Percentiles rank a stretch among this genome's conserved stretches.
These are phyloP conservation scores for Agelas oroides DNA, from an alignment of 37 sponge, comb jelly and placozoan species.

Conservation along the genomic window DNA sequence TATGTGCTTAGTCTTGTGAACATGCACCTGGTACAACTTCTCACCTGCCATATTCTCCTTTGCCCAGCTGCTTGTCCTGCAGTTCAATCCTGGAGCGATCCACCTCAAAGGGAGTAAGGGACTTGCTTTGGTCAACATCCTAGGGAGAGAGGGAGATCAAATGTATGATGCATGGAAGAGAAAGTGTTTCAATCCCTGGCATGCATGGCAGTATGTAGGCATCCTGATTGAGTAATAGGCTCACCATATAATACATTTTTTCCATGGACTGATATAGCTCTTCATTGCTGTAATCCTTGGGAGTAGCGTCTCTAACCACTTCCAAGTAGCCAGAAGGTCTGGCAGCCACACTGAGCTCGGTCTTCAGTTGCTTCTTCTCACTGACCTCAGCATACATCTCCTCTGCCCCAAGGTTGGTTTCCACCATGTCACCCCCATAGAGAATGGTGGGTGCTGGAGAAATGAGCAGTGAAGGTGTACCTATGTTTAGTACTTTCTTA, in stretches of 20 bases:
- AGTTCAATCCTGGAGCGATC: conserved; percentile 8
- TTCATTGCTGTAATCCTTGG: conserved; percentile 60
- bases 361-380: background rate
- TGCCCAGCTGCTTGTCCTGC: conserved; percentile 17
- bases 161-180: background rate
- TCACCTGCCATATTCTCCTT: conserved; percentile 64
- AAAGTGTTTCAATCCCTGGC: background rate
- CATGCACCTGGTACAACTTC: no score
- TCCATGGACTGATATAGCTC: conserved; percentile 44
- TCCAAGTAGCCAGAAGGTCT: no score
- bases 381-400: conserved; percentile 11
- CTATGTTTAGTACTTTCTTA: no score
- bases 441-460: background rate
- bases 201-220: background rate
- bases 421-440: background rate
- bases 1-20: no score
- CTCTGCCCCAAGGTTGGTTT: background rate
- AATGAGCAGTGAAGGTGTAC: background rate
- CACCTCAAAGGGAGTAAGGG: conserved; percentile 12
- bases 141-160: background rate
- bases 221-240: no score
- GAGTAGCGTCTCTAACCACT: conserved; percentile 36
- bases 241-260: conserved; percentile 33
- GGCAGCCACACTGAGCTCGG: no score
- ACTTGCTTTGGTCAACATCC: conserved; percentile 18